Percentiles rank a stretch among this genome's conserved stretches.
Evolutionary conservation across 2,113 vertebrate species (phyloP).

Genomic region (Nettapus auritus): DNA sequence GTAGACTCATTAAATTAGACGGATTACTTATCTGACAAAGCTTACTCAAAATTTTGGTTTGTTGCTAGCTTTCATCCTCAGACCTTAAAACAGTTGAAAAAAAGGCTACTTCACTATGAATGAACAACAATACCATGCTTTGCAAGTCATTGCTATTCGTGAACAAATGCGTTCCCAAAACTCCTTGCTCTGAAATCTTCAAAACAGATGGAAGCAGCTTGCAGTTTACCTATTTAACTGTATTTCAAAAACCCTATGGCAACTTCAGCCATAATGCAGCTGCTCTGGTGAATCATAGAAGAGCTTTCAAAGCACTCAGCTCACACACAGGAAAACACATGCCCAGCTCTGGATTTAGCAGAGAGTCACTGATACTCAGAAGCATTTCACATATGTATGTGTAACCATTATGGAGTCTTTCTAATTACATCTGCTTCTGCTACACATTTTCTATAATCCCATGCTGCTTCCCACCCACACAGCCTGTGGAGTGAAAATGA

Average conservation of each 20-base stretch:
- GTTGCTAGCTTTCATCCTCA: not conserved
- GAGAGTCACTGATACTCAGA: not conserved
- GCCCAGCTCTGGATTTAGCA: conserved; percentile 1
- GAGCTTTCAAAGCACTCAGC: conserved; percentile 14
- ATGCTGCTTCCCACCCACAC: conserved; percentile 20
- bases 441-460: conserved; percentile 36
- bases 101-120: not conserved
- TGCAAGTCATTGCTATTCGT: not conserved
- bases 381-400: conserved; percentile 26
- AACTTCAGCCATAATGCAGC: conserved; percentile 11
- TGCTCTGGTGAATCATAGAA: conserved; percentile 47
- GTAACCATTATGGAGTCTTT: not conserved
- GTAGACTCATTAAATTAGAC: not conserved
- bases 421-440: not conserved
- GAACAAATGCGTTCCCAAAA: not conserved
- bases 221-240: not conserved
- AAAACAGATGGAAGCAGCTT: conserved; percentile 4
- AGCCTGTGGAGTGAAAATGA: not conserved
- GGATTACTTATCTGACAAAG: not conserved
- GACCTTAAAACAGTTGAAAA: not conserved
- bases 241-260: not conserved
- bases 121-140: not conserved
- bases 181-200: not conserved
- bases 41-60: not conserved
- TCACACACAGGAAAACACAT: not conserved